Evolutionary conservation across 2,113 vertebrate genomes (phyloP).

Genomic region (Otocyon megalotis): DNA sequence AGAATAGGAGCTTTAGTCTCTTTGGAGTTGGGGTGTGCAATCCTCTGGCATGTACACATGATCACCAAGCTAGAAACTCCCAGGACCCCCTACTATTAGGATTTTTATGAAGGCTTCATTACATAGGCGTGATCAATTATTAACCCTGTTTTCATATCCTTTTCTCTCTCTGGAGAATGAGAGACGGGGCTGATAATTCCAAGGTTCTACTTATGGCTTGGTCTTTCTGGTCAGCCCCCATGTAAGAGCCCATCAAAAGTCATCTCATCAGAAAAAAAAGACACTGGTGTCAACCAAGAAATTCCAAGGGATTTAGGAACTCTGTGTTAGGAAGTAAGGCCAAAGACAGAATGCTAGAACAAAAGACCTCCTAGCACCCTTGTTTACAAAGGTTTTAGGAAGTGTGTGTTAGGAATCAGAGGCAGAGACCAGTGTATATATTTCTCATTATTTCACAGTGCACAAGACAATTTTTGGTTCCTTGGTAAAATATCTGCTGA

Average conservation of each 20-base stretch:
- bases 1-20: not conserved
- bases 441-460: not conserved
- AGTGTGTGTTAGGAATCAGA: not conserved
- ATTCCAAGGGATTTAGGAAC: not conserved
- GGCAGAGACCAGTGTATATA: not conserved
- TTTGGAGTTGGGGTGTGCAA: not conserved
- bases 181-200: not conserved
- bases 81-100: not conserved
- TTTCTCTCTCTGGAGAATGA: not conserved
- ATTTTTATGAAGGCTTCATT: not conserved
- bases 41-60: not conserved
- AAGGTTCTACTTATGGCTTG: not conserved
- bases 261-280: not conserved
- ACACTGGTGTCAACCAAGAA: not conserved
- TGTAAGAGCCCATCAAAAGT: not conserved
- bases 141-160: not conserved
- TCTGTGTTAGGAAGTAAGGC: not conserved
- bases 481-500: not conserved
- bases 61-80: not conserved
- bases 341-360: not conserved
- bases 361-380: not conserved
- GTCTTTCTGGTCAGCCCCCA: not conserved
- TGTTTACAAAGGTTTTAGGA: not conserved
- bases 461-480: not conserved
- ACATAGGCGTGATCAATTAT: not conserved